Percentiles rank a stretch among this genome's conserved stretches.
Evolutionary conservation across 2,113 vertebrate genomes (phyloP).

Genomic region (Lepus timidus): DNA sequence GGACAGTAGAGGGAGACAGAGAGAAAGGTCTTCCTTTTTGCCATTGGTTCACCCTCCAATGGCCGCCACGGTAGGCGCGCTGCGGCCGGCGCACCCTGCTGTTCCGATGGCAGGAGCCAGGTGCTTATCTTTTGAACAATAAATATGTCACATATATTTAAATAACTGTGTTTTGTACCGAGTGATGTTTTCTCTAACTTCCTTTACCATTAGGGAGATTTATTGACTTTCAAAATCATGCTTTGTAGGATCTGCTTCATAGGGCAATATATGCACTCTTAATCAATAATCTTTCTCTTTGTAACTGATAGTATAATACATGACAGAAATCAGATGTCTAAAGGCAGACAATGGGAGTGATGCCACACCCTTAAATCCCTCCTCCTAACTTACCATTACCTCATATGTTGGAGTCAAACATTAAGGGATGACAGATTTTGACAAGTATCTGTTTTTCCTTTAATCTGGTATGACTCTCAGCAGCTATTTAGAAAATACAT

Average conservation of each 20-base stretch:
- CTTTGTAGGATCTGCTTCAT: background rate
- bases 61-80: no score
- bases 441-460: background rate
- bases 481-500: background rate
- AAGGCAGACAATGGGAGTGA: background rate
- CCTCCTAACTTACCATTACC: background rate
- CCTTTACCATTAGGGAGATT: background rate
- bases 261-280: background rate
- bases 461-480: background rate
- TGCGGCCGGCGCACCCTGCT: no score
- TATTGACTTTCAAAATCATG: background rate
- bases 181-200: conserved; percentile 2
- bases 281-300: background rate
- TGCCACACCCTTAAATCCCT: background rate
- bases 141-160: background rate
- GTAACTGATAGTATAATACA: background rate
- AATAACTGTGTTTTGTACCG: background rate
- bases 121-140: background rate
- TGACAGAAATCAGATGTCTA: background rate
- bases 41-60: no score
- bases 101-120: no score
- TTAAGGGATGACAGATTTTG: background rate
- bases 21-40: no score
- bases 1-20: no score
- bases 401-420: background rate